A percentile compares a stretch with the other conserved stretches of the same genome.
These are phyloP conservation scores for Eilema griseolum DNA, from an alignment of 2,888 invertebrate species.

Conservation along the genomic window DNA sequence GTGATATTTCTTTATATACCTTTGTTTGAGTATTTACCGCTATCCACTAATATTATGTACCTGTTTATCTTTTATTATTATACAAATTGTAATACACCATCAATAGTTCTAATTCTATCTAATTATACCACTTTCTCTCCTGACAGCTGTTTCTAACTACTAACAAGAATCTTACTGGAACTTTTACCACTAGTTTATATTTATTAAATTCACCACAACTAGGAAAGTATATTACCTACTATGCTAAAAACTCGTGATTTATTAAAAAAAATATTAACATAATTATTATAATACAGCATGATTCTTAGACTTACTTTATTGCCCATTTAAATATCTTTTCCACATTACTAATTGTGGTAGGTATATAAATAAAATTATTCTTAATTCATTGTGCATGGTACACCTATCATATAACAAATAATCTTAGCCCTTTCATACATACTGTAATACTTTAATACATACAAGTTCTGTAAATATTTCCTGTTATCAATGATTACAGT, in stretches of 20 bases:
- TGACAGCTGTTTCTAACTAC: not conserved
- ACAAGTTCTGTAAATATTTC: not conserved
- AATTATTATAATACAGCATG: not conserved
- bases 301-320: not conserved
- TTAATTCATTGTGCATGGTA: not conserved
- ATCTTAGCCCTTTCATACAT: not conserved
- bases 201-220: not conserved
- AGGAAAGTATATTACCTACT: not conserved
- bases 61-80: not conserved
- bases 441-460: not conserved
- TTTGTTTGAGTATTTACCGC: not conserved
- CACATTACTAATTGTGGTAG: not conserved
- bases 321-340: not conserved
- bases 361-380: not conserved
- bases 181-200: not conserved
- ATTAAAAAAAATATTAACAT: not conserved
- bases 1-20: not conserved
- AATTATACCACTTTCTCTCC: not conserved
- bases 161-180: not conserved
- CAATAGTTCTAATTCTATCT: not conserved
- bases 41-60: not conserved
- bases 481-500: conserved; percentile 6
- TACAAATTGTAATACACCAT: not conserved
- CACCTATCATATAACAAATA: not conserved
- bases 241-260: not conserved